Percentiles rank a stretch among this genome's conserved stretches.
Evolutionary conservation across 92 coral and sea anemone genomes (phyloP).

Genomic region (Micromussa lordhowensis): DNA sequence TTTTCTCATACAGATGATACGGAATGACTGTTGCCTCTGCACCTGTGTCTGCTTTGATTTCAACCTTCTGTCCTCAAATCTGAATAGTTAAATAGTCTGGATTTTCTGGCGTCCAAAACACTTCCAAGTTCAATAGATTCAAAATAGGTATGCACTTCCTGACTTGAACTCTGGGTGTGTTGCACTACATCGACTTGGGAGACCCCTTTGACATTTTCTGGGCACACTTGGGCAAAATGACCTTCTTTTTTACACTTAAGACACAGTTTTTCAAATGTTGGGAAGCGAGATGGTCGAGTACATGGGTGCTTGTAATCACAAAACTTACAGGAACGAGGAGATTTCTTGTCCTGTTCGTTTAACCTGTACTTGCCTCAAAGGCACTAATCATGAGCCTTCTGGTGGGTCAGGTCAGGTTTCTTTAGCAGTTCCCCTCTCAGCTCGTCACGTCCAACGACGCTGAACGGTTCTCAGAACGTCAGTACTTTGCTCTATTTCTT

Average conservation of each 20-base stretch:
- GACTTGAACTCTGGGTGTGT: no score
- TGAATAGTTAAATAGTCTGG: constrained; percentile 23
- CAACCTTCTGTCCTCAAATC: no score
- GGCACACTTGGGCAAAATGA: constrained; percentile 15
- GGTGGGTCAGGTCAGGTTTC: constrained; percentile 46
- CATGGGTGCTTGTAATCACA: constrained; percentile 72
- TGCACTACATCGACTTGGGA: constrained; percentile 30
- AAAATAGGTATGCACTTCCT: constrained; percentile 32
- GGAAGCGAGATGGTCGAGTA: constrained; percentile 50
- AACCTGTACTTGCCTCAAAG: constrained; percentile 52
- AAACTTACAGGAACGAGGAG: constrained; percentile 45
- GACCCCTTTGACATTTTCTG: not conserved
- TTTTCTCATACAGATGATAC: no score
- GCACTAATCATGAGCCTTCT: not conserved
- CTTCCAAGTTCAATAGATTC: constrained; percentile 57
- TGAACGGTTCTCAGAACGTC: no score
- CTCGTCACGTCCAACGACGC: no score
- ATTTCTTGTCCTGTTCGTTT: not conserved
- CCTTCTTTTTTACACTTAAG: constrained; percentile 31
- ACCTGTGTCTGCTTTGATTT: no score
- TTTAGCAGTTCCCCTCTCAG: constrained; percentile 63
- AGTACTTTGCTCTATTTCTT: no score
- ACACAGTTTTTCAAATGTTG: constrained; percentile 51
- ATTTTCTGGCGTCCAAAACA: constrained; percentile 10
- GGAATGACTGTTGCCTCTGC: no score